A percentile compares a stretch with the other conserved stretches of the same genome.
Conservation (phyloP, 2,888 invertebrate species). For the Plebejus anna region DNA sequence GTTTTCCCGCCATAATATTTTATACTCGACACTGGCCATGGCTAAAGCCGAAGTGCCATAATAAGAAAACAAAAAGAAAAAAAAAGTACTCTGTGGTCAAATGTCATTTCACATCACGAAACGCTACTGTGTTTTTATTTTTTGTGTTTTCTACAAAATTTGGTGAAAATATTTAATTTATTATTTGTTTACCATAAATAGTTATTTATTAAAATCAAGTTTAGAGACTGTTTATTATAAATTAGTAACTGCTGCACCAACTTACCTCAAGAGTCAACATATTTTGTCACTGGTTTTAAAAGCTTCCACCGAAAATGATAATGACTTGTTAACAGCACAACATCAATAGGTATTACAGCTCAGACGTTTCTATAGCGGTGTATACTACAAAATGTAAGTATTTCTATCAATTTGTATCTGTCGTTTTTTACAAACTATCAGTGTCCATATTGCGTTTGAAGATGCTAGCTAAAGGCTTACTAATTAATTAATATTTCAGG, state of each 20-base stretch:
- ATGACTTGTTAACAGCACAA: not conserved
- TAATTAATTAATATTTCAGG: constrained; percentile 45
- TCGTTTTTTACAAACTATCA: not conserved
- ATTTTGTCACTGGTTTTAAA: not conserved
- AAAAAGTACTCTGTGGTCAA: not conserved
- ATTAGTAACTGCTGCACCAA: not conserved
- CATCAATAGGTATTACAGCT: not conserved
- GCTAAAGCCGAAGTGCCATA: too few species aligned
- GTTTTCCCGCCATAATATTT: too few species aligned
- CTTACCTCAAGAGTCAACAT: not conserved
- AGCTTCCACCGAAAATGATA: not conserved
- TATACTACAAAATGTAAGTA: constrained; percentile 20
- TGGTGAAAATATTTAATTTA: not conserved
- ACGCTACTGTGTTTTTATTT: not conserved
- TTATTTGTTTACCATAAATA: not conserved
- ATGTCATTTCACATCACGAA: not conserved
- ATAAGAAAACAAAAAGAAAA: too few species aligned
- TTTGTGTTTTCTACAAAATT: not conserved
- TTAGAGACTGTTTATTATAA: not conserved
- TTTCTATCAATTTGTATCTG: too few species aligned
- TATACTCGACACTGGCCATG: too few species aligned
- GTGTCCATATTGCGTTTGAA: not conserved
- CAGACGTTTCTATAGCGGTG: not conserved
- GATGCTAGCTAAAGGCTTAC: not conserved
- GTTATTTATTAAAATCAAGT: not conserved